phyloP scores from a whole-genome alignment of 2,113 vertebrate genomes.

The Ancistrus triradiatus region DNA sequence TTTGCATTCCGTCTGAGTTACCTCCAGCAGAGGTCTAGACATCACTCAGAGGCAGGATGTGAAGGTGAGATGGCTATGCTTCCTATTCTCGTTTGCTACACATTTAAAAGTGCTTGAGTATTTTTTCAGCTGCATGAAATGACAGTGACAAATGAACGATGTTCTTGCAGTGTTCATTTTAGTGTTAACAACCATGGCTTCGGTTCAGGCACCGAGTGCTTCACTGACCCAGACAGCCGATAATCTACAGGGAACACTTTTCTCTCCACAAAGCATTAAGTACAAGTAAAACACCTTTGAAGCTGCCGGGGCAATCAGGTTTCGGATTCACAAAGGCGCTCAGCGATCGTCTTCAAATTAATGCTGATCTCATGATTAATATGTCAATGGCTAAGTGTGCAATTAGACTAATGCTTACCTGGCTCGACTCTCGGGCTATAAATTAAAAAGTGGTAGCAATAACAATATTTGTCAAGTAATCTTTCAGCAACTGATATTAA shows the following conservation, averaged over 20 bases:
- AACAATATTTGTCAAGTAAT: background rate
- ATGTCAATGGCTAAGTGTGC: conserved; percentile 13
- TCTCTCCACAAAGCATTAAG: conserved; percentile 28
- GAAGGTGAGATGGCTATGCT: no score
- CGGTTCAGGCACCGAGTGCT: conserved; percentile 22
- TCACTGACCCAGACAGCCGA: conserved; percentile 26
- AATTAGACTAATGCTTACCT: conserved; percentile 16
- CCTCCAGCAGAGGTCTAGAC: no score
- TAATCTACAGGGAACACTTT: conserved; percentile 33
- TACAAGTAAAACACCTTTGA: conserved; percentile 37
- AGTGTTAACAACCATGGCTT: conserved; percentile 35
- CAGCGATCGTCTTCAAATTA: conserved; percentile 26
- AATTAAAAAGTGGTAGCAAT: background rate
- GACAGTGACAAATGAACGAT: conserved; percentile 33
- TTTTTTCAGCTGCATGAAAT: background rate
- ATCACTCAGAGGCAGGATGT: no score
- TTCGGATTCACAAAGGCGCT: conserved; percentile 15
- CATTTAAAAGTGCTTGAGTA: background rate
- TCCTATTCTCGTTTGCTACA: background rate
- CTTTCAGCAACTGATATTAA: conserved; percentile 7
- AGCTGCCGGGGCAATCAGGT: conserved; percentile 28
- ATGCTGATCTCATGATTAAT: conserved; percentile 27
- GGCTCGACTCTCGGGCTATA: conserved; percentile 1
- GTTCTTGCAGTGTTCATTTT: conserved; percentile 28
- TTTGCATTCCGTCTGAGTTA: no score